Percentiles rank a stretch among this genome's conserved stretches.
Conservation (phyloP, 2,888 invertebrate genomes). For the Clistopyga incitator region DNA sequence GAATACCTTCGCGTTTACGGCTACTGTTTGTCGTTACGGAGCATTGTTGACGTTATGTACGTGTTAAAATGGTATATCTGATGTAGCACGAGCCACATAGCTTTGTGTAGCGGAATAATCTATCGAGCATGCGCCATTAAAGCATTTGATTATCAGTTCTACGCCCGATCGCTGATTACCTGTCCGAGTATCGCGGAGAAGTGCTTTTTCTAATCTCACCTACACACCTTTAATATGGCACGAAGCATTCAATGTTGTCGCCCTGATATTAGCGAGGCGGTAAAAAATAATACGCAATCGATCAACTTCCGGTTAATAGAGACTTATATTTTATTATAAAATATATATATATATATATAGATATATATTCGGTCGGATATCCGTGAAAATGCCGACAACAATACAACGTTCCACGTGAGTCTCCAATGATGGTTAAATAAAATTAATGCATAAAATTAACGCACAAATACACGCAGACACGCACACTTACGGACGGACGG, state of each 20-base stretch:
- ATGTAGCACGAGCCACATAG: background rate
- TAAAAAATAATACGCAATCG: background rate
- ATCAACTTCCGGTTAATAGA: background rate
- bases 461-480: too few relatives aligned
- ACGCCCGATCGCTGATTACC: constrained; percentile 5
- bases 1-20: background rate
- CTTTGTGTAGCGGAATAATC: constrained; percentile 3
- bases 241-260: background rate
- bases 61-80: background rate
- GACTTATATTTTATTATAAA: background rate
- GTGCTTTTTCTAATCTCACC: background rate
- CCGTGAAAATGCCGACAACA: background rate
- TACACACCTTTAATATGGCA: background rate
- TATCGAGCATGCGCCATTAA: constrained; percentile 2
- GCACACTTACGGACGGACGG: too few relatives aligned
- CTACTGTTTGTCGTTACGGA: background rate
- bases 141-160: constrained; percentile 14
- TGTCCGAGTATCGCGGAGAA: background rate
- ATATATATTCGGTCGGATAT: too few relatives aligned
- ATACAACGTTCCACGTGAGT: background rate
- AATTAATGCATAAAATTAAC: too few relatives aligned
- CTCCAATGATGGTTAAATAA: background rate
- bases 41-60: background rate
- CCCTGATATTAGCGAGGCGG: background rate
- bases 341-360: background rate